A percentile compares a stretch with the other conserved stretches of the same genome.
These are phyloP conservation scores for Girardinichthys multiradiatus DNA, from an alignment of 2,113 vertebrate species.

Conservation along the genomic window DNA sequence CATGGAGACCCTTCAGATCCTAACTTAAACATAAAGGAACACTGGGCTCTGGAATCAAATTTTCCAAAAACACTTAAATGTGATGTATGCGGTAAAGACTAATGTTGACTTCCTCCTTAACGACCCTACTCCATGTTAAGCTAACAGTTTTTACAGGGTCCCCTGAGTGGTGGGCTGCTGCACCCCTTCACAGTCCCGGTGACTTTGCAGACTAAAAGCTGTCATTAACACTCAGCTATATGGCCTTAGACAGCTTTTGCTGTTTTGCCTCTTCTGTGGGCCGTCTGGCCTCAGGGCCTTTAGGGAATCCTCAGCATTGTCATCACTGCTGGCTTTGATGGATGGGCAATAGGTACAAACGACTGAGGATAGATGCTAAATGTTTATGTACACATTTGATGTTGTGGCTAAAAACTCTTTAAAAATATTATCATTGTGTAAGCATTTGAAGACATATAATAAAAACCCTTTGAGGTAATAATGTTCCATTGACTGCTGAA, in stretches of 20 bases:
- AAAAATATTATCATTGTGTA: slow-evolving; percentile 12
- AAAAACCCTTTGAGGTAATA: slow-evolving; percentile 20
- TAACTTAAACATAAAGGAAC: slow-evolving; percentile 43
- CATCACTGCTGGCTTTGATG: slow-evolving; percentile 34
- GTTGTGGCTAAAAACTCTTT: neutral
- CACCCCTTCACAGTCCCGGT: slow-evolving; percentile 24
- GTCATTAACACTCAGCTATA: slow-evolving; percentile 31
- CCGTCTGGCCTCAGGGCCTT: neutral
- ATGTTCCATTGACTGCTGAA: slow-evolving; percentile 28
- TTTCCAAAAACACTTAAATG: slow-evolving; percentile 67
- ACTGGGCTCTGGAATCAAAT: slow-evolving; percentile 34
- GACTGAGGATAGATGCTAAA: neutral
- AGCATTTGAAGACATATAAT: slow-evolving; percentile 17
- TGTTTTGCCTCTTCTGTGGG: slow-evolving; percentile 18
- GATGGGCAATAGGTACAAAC: slow-evolving; percentile 17
- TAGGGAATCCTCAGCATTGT: slow-evolving; percentile 31
- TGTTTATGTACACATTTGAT: neutral
- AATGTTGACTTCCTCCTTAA: slow-evolving; percentile 64
- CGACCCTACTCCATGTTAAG: slow-evolving; percentile 48
- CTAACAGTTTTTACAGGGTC: slow-evolving; percentile 65
- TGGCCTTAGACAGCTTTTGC: slow-evolving; percentile 25
- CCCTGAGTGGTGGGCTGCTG: slow-evolving; percentile 35
- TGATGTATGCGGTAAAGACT: slow-evolving; percentile 53
- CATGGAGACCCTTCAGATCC: slow-evolving; percentile 39
- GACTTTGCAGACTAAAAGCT: slow-evolving; percentile 44